Conservation (phyloP, 2,888 invertebrate species). For the Tachystola acroxantha region DNA sequence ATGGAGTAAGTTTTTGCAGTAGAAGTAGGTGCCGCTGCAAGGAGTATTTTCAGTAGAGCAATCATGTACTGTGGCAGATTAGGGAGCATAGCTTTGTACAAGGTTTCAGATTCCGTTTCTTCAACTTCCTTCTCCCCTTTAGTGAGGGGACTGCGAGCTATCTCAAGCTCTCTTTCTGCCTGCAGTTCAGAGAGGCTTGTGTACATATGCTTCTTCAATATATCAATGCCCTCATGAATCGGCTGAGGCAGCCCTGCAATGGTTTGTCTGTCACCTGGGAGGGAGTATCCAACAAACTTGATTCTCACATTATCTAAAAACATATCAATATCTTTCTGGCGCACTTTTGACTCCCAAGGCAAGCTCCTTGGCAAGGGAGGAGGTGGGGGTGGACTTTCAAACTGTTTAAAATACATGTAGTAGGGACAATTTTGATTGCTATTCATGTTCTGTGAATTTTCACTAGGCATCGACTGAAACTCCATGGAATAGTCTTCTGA, state of each 20-base stretch:
- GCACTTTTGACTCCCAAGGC: conserved; percentile 98
- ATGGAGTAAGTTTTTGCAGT: conserved; percentile 98
- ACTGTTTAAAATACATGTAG: conserved; percentile 64
- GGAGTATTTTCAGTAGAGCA: conserved; percentile 94
- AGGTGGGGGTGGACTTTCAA: conserved; percentile 68
- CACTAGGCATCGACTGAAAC: conserved; percentile 72
- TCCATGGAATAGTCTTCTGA: conserved; percentile 81
- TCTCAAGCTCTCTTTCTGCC: conserved; percentile 93
- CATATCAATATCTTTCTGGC: conserved; percentile 94
- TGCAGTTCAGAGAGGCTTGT: conserved; percentile 95
- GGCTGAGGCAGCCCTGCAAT: conserved; percentile 97
- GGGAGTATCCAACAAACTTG: conserved; percentile 97
- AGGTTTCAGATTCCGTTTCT: conserved; percentile 90
- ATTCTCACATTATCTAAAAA: conserved; percentile 94
- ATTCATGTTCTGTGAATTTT: conserved; percentile 50
- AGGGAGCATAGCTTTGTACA: conserved; percentile 96
- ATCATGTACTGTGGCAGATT: conserved; percentile 99
- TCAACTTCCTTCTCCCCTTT: conserved; percentile 88
- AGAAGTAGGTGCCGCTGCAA: conserved; percentile 99
- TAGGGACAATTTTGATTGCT: conserved; percentile 57
- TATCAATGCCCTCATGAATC: conserved; percentile 96
- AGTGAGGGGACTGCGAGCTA: conserved; percentile 93
- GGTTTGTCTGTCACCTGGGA: conserved; percentile 91
- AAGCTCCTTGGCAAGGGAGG: conserved; percentile 80
- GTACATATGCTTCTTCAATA: conserved; percentile 95